Conservation (phyloP, 2,113 vertebrate genomes). For the Sander lucioperca region DNA sequence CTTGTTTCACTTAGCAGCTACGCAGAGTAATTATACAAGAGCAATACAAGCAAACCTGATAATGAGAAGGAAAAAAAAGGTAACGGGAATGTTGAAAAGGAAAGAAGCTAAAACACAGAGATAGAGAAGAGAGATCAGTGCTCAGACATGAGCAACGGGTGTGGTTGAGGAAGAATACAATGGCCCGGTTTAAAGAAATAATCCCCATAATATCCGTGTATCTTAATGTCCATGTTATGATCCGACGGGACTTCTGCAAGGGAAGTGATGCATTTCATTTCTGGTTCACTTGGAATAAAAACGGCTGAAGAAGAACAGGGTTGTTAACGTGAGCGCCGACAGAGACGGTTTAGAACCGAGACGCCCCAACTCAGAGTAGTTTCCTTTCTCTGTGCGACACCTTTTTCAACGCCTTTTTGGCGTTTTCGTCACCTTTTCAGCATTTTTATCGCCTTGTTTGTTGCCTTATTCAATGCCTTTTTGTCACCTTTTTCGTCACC, state of each 20-base stretch:
- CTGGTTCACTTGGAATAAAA: neutral
- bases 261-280: neutral
- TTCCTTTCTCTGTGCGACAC: no score
- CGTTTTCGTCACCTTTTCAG: no score
- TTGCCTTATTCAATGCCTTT: no score
- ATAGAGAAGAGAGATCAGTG: neutral
- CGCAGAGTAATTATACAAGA: neutral
- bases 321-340: neutral
- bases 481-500: no score
- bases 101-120: neutral
- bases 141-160: no score
- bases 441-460: no score
- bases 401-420: no score
- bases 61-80: neutral
- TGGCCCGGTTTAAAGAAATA: neutral
- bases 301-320: neutral
- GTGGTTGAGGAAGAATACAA: neutral
- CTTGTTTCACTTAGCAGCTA: neutral
- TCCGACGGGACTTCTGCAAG: neutral
- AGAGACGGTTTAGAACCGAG: no score
- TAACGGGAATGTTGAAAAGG: neutral
- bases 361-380: no score
- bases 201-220: neutral
- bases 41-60: neutral
- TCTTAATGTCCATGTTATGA: neutral